Percentiles rank a stretch among this genome's conserved stretches.
Conservation (phyloP, 2,797 vertebrate species). For the Cynodonichthys magdalenae region DNA sequence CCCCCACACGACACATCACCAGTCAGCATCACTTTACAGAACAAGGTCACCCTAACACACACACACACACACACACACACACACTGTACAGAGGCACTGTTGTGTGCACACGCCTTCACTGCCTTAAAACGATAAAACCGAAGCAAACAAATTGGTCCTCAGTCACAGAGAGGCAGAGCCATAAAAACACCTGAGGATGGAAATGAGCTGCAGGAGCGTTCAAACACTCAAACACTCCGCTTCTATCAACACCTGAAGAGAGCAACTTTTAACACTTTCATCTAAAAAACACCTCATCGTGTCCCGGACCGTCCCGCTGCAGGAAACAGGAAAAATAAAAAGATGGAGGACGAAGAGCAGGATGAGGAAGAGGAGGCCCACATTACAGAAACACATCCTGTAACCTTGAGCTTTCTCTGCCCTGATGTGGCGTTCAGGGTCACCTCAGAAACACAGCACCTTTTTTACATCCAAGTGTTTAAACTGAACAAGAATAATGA, state of each 20-base stretch:
- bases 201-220: conserved; percentile 25
- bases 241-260: too few relatives aligned
- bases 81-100: too few relatives aligned
- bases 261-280: too few relatives aligned
- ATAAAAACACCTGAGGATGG: conserved; percentile 24
- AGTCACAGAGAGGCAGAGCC: background rate
- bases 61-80: background rate
- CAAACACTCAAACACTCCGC: background rate
- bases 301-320: background rate
- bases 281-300: too few relatives aligned
- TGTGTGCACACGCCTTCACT: background rate
- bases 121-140: background rate
- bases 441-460: too few relatives aligned
- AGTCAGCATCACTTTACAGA: conserved; percentile 66
- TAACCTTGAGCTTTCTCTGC: conserved; percentile 44
- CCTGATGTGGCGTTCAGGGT: background rate
- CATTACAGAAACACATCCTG: conserved; percentile 16
- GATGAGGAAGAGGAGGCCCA: conserved; percentile 33
- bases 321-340: conserved; percentile 26
- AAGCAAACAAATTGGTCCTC: conserved; percentile 6
- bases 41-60: conserved; percentile 63
- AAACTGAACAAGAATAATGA: too few relatives aligned
- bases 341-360: conserved; percentile 9
- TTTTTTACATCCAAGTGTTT: too few relatives aligned
- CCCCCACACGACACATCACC: conserved; percentile 29